Evolutionary conservation across 2,888 invertebrate species (phyloP).

Genomic region (Stenodema calcarata): DNA sequence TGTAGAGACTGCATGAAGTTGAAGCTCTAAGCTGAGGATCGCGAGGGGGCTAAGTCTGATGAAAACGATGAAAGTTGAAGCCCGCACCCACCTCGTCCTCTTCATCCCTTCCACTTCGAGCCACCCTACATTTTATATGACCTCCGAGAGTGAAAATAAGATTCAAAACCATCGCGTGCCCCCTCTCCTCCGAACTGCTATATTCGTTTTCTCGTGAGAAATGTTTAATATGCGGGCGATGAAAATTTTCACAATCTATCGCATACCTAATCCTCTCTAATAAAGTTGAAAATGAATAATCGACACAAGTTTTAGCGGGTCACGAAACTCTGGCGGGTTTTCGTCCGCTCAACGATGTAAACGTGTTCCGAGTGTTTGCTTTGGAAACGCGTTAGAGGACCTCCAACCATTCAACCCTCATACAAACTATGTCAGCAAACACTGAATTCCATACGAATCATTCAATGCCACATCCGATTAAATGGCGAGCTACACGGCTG

Average conservation of each 20-base stretch:
- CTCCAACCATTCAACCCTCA: not conserved
- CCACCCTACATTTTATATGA: not conserved
- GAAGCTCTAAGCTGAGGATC: not conserved
- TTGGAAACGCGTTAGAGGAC: not conserved
- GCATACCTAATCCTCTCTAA: not conserved
- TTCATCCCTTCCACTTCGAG: not conserved
- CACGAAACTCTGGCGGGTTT: not conserved
- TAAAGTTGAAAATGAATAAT: conserved; percentile 2
- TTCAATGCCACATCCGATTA: too few relatives aligned
- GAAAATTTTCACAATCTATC: not conserved
- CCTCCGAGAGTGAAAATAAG: not conserved
- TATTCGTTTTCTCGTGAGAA: not conserved
- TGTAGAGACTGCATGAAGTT: not conserved
- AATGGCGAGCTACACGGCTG: too few relatives aligned
- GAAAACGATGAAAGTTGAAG: not conserved
- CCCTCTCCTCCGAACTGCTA: not conserved
- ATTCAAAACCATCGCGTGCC: not conserved
- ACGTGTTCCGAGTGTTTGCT: not conserved
- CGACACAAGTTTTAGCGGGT: not conserved
- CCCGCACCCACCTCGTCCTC: not conserved
- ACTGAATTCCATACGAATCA: not conserved
- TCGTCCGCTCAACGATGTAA: not conserved
- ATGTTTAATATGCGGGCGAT: not conserved
- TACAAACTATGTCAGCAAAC: not conserved
- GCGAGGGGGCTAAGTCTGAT: not conserved